phyloP scores from a whole-genome alignment of 2,113 vertebrate genomes.

The Xenus cinereus region DNA sequence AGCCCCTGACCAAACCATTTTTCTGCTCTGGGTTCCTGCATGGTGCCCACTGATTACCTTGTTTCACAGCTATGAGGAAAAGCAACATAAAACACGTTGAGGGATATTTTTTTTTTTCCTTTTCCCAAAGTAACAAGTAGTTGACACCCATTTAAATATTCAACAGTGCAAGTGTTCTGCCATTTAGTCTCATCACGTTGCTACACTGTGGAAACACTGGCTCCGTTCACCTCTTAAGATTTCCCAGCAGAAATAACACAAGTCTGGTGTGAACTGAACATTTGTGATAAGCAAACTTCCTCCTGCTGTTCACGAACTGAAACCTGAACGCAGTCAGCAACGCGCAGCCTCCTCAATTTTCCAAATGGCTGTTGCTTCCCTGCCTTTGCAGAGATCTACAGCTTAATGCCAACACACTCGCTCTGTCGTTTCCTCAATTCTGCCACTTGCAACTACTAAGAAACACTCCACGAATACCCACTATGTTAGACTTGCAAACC shows the following conservation, averaged over 20 bases:
- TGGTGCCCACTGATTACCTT: not conserved
- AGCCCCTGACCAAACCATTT: not conserved
- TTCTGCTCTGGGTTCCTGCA: not conserved
- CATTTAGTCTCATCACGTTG: not conserved
- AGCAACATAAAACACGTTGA: not conserved
- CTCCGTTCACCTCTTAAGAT: not conserved
- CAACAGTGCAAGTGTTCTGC: not conserved
- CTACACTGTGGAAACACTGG: not conserved
- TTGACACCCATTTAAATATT: constrained; percentile 34
- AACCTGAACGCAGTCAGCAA: not conserved
- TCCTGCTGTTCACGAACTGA: not conserved
- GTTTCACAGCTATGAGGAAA: not conserved
- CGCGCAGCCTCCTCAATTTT: not conserved
- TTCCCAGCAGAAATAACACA: constrained; percentile 34
- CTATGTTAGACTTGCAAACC: not conserved
- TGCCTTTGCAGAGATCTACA: not conserved
- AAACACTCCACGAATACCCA: not conserved
- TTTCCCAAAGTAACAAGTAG: not conserved
- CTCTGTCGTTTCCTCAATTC: not conserved
- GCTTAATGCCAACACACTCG: not conserved
- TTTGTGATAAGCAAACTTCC: not conserved
- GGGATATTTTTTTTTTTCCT: not conserved
- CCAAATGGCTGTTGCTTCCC: not conserved
- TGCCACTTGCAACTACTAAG: not conserved
- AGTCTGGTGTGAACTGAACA: constrained; percentile 14